phyloP scores from a whole-genome alignment of 2,888 invertebrate genomes.

The Meta bourneti region DNA sequence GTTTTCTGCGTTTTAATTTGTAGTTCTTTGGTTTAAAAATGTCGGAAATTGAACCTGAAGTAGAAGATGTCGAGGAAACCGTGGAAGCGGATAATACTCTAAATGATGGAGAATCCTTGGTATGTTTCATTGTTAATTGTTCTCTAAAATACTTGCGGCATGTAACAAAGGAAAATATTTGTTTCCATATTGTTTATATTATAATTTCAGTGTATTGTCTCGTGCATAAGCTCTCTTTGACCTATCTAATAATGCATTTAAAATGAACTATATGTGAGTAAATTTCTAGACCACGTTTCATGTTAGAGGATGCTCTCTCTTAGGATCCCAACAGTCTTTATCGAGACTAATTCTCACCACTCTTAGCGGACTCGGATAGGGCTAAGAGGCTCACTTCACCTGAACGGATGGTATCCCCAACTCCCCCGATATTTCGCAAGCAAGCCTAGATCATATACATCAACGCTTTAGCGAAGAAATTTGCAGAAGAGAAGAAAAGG shows the following conservation, averaged over 20 bases:
- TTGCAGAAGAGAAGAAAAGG: too few species aligned
- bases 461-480: too few species aligned
- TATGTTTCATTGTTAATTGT: neutral
- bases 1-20: constrained; percentile 17
- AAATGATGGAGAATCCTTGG: constrained; percentile 61
- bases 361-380: too few species aligned
- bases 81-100: constrained; percentile 61
- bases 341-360: too few species aligned
- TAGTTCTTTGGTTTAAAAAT: constrained; percentile 27
- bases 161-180: neutral
- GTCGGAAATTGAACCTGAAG: constrained; percentile 72
- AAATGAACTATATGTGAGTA: neutral
- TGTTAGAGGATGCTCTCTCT: too few species aligned
- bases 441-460: too few species aligned
- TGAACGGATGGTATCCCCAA: too few species aligned
- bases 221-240: neutral
- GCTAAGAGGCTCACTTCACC: too few species aligned
- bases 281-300: too few species aligned
- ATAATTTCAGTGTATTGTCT: neutral
- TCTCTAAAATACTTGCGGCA: too few species aligned
- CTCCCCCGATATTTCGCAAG: too few species aligned
- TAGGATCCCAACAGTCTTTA: too few species aligned
- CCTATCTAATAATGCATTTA: neutral
- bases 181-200: neutral
- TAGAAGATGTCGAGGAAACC: constrained; percentile 73